Evolutionary conservation across 2,888 invertebrate species (phyloP), one percentile per base, ranked within the genome.

Genomic region (Diarsia mendica): DNA sequence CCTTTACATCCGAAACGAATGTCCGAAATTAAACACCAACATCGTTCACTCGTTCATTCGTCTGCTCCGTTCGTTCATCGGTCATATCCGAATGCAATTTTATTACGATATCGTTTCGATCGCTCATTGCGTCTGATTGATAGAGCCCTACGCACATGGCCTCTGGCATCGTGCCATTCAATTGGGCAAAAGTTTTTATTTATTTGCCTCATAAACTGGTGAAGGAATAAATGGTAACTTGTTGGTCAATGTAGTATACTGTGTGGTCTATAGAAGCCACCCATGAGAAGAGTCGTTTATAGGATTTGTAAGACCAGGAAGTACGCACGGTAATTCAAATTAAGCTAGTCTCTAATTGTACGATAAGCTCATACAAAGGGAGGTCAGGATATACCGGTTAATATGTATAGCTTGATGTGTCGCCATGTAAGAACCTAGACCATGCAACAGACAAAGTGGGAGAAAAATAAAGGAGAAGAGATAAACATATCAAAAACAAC

Each of bases 101-200:
- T 85, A 84, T 84, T 87, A 82, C 81, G 82, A 82, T 85, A 73
- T 78, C 69, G 78, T 76, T 75, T 75, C 85, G 77, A 85, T 88
- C 79, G 79, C 55, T 83, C 82, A 83, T 83, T 85, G 82, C 67
- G 73, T 74, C 78, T 88, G 89, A 89, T 86, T 81, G 86, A 89
- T 87, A 74, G 72, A 72, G 65, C 58, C 67, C 66, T 81, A 81
- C 77, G 58, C 81, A 78, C 77, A 82, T 85, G 82, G 85, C 84
- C 86, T 51, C 68, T 84, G 82, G 87, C 86, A 72, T 39, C 55
- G 15, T 74, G 77, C 79, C 84, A 87, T 78, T 76, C 68, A 78
- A 78, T 83, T 75, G 76, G 65, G 60, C 44, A 80, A 80, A 67
- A 69, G 61, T 74, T 77, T 80, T 85, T 81, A 67, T 76, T 71